Evolutionary conservation across 2,888 invertebrate species (phyloP), one percentile per base, ranked within the genome.

Genomic region (Lasioglossum leucozonium): DNA sequence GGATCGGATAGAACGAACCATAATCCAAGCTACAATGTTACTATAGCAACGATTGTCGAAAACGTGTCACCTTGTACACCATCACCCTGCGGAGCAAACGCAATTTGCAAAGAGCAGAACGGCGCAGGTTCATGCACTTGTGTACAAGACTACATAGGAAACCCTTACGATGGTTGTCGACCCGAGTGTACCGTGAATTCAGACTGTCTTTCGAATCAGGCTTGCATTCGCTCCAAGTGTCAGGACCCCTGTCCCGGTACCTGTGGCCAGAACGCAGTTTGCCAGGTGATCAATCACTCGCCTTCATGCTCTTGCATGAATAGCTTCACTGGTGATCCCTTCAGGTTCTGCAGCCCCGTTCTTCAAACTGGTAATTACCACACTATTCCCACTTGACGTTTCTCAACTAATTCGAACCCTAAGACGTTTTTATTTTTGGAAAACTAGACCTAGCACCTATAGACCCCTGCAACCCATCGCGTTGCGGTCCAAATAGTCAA

Each of bases 51-150:
- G 85, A 85, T 75, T n/a, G 81, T 86, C 73, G 85, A 86, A 58
- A 87, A 88, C 26, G 86, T 92, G 62, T 95, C 95, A 37, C 97
- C 97, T 2, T 97, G 97, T 91, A 93, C 95, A 83, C 97, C 97
- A 51, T 96, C 96, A 75, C 97, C 97, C 3, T 98, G 97, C 94
- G 97, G 97, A 62, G 96, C 97, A 34, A 98, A 98, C 92, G 97
- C 97, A 81, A 95, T 97, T 89, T 98, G 98, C 92, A 96, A 96
- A 65, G 96, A 97, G 92, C 95, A 96, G 44, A 97, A 97, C 92
- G 96, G 96, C 30, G 97, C 97, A 92, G 97, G 97, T 6, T 97
- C 97, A 11, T 98, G 98, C 93, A 97, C 97, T 37, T 98, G 98
- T 93, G 95, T 97, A 92, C 96, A 97, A 5, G 96, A 96, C 85